phyloP scores from a whole-genome alignment of 2,888 invertebrate genomes.

The Aleiodes alternator region DNA sequence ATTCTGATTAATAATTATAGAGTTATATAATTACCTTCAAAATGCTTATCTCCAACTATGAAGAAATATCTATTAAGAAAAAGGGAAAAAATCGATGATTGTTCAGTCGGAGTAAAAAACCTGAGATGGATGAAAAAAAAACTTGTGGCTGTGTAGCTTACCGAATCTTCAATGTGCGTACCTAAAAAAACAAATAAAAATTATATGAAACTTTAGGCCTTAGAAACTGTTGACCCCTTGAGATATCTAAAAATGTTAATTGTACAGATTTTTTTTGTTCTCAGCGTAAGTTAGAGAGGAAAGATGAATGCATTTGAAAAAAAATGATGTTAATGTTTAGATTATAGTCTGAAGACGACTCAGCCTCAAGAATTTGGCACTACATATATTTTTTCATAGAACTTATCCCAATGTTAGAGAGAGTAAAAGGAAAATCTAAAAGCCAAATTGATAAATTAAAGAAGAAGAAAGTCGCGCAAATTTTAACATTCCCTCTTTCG shows the following conservation, averaged over 20 bases:
- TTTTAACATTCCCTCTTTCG: conserved; percentile 5
- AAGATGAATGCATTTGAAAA: conserved; percentile 11
- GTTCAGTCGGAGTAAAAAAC: conserved; percentile 44
- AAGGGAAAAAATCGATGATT: conserved; percentile 16
- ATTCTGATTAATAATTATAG: conserved; percentile 15
- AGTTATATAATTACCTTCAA: conserved; percentile 26
- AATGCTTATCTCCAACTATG: conserved; percentile 14
- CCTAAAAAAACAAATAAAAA: conserved; percentile 51
- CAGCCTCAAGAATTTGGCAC: conserved; percentile 9
- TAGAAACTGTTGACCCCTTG: conserved; percentile 67
- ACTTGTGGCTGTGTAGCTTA: conserved; percentile 54
- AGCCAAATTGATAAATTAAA: conserved; percentile 37
- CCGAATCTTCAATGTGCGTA: conserved; percentile 61
- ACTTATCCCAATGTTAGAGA: not conserved
- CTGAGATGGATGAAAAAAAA: conserved; percentile 48
- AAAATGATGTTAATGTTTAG: conserved; percentile 1
- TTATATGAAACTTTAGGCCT: conserved; percentile 65
- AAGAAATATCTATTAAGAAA: conserved; percentile 32
- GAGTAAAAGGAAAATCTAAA: not conserved
- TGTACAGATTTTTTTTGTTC: conserved; percentile 53
- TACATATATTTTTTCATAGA: conserved; percentile 31
- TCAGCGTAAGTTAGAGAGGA: no score
- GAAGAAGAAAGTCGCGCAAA: conserved; percentile 31
- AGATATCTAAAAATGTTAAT: conserved; percentile 66
- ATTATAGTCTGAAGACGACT: conserved; percentile 2